A percentile compares a stretch with the other conserved stretches of the same genome.
Evolutionary conservation across 2,113 vertebrate species (phyloP).

Genomic region (Ptilorrhoa leucosticta): DNA sequence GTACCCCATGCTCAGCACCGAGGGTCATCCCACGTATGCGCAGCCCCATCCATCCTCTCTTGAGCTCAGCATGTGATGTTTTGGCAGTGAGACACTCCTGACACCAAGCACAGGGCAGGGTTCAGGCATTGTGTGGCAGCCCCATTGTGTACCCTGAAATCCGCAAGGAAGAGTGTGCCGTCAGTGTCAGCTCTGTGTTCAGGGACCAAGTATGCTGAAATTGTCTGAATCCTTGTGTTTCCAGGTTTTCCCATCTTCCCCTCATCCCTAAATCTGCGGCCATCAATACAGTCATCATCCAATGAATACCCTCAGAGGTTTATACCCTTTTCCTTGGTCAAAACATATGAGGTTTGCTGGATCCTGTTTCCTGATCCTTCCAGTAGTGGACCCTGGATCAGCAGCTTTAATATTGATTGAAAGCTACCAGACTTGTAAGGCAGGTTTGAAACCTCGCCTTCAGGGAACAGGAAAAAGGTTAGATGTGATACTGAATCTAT

Average conservation of each 20-base stretch:
- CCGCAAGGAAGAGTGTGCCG: not conserved
- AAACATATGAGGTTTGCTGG: not conserved
- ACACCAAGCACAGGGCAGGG: not conserved
- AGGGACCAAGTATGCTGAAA: not conserved
- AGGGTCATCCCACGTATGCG: accelerated
- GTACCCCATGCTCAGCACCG: not conserved
- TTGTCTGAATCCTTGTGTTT: not conserved
- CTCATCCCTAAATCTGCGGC: not conserved
- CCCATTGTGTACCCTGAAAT: accelerated
- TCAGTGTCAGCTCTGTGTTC: not conserved
- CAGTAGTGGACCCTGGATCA: not conserved
- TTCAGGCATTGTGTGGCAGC: not conserved
- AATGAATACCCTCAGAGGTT: not conserved
- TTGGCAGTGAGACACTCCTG: not conserved
- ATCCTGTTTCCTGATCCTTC: not conserved
- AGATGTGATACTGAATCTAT: not conserved
- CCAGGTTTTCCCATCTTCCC: not conserved
- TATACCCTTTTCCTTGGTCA: not conserved
- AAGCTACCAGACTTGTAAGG: not conserved
- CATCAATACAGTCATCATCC: not conserved
- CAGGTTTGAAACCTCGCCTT: not conserved
- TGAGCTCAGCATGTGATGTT: not conserved
- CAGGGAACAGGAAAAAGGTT: not conserved
- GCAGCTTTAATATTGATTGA: not conserved
- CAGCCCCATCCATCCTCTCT: not conserved